Evolutionary conservation across 1,140 invertebrate genomes (phyloP).

Genomic region (Diploscapter pachys): DNA sequence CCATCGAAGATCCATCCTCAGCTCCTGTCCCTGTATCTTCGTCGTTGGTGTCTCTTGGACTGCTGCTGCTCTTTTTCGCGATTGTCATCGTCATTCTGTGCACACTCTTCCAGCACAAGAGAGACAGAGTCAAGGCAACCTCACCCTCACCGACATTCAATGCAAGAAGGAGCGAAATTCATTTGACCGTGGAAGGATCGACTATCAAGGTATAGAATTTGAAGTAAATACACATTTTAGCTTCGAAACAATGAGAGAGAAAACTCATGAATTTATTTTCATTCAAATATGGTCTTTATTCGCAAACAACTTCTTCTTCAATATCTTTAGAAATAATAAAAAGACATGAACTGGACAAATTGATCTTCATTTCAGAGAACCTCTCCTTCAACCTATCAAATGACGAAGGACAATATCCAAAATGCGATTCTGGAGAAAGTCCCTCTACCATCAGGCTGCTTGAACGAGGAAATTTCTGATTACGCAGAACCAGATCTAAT

Average conservation of each 20-base stretch:
- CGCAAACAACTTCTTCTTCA: too few relatives aligned
- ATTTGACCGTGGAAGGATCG: constrained; percentile 32
- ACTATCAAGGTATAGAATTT: constrained; percentile 29
- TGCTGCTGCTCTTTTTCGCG: constrained; percentile 11
- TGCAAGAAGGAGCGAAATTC: constrained; percentile 15
- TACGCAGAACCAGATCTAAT: constrained; percentile 40
- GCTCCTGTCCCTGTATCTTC: too few relatives aligned
- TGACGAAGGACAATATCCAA: constrained; percentile 33
- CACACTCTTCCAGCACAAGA: constrained; percentile 19
- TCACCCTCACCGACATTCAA: constrained; percentile 26
- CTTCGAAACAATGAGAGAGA: too few relatives aligned
- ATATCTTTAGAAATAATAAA: too few relatives aligned
- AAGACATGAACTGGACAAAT: too few relatives aligned
- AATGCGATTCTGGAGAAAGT: constrained; percentile 35
- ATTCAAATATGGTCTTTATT: too few relatives aligned
- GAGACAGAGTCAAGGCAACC: constrained; percentile 30
- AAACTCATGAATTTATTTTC: too few relatives aligned
- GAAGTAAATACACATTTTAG: too few relatives aligned
- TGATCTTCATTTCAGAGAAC: constrained; percentile 18
- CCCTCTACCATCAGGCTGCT: constrained; percentile 8
- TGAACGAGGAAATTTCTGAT: constrained; percentile 22
- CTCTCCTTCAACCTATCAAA: constrained; percentile 36
- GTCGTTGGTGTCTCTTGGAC: too few relatives aligned
- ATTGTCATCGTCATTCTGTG: constrained; percentile 7
- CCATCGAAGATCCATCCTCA: neutral